Evolutionary conservation across 2,888 invertebrate species (phyloP).

Genomic region (Tromatobia lineatoria): DNA sequence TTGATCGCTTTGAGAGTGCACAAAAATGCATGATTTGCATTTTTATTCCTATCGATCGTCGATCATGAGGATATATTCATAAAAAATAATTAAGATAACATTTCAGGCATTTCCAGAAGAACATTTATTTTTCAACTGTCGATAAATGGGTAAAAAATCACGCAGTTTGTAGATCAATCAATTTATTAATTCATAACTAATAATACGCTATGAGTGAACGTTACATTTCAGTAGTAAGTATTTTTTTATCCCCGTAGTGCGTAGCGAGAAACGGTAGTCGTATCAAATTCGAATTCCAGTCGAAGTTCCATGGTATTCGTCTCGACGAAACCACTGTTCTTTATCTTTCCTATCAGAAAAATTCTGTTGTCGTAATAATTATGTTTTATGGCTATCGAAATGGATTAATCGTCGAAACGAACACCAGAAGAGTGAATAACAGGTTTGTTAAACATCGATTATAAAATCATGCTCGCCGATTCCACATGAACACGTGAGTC

Average conservation of each 20-base stretch:
- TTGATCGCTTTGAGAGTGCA: background rate
- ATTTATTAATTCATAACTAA: conserved; percentile 70
- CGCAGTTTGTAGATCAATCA: conserved; percentile 61
- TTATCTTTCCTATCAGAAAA: conserved; percentile 8
- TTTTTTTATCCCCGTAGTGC: conserved; percentile 57
- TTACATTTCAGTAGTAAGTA: conserved; percentile 67
- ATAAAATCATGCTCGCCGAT: conserved; percentile 11
- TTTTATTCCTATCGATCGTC: conserved; percentile 1
- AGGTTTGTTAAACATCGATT: conserved; percentile 44
- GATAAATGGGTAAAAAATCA: background rate
- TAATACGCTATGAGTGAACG: conserved; percentile 63
- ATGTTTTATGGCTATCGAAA: background rate
- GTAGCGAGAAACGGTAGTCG: conserved; percentile 52
- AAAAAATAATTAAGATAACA: background rate
- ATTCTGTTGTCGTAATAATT: background rate
- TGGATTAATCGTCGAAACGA: conserved; percentile 19
- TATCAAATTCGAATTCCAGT: conserved; percentile 55
- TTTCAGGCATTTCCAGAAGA: background rate
- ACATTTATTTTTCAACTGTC: background rate
- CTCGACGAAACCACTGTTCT: conserved; percentile 8
- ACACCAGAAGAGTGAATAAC: conserved; percentile 26
- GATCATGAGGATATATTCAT: background rate
- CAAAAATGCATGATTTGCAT: background rate
- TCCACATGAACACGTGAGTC: conserved; percentile 12
- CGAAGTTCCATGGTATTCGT: conserved; percentile 46